Percentiles rank a stretch among this genome's conserved stretches.
Conservation (phyloP, 2,888 invertebrate species). For the Nomada ruficornis region DNA sequence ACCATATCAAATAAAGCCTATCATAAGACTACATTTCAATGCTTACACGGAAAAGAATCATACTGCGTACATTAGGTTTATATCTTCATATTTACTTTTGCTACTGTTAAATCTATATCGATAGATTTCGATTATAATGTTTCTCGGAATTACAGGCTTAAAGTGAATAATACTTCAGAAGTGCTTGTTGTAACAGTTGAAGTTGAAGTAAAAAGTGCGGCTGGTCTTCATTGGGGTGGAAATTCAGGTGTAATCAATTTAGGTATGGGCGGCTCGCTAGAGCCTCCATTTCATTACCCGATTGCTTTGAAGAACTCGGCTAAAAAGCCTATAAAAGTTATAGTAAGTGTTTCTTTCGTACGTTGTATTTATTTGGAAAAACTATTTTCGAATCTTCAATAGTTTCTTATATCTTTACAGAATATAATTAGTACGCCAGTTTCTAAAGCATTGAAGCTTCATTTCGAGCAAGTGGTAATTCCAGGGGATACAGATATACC, state of each 20-base stretch:
- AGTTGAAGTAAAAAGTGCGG: slow-evolving; percentile 89
- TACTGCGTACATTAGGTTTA: slow-evolving; percentile 92
- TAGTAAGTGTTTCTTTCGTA: slow-evolving; percentile 84
- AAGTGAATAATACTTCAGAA: slow-evolving; percentile 88
- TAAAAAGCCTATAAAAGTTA: slow-evolving; percentile 88
- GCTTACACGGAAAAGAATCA: slow-evolving; percentile 92
- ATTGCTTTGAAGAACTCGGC: slow-evolving; percentile 89
- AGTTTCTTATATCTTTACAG: slow-evolving; percentile 76
- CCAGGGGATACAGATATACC: slow-evolving; percentile 88
- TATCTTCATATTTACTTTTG: slow-evolving; percentile 83
- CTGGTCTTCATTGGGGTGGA: slow-evolving; percentile 92
- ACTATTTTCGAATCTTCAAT: background rate
- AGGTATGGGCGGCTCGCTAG: slow-evolving; percentile 91
- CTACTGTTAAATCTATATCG: background rate
- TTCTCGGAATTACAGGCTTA: slow-evolving; percentile 86
- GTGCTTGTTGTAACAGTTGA: slow-evolving; percentile 93
- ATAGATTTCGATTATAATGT: slow-evolving; percentile 1
- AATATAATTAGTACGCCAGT: slow-evolving; percentile 86
- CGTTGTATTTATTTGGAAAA: background rate
- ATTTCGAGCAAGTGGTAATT: slow-evolving; percentile 88
- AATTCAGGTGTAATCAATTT: slow-evolving; percentile 91
- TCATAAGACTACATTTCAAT: slow-evolving; percentile 94
- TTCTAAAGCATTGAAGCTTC: slow-evolving; percentile 88
- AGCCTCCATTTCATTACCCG: slow-evolving; percentile 87
- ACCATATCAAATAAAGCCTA: slow-evolving; percentile 93